Percentiles rank a stretch among this genome's conserved stretches.
These are phyloP conservation scores for Acromyrmex charruanus DNA, from an alignment of 1,140 invertebrate species.

Conservation along the genomic window DNA sequence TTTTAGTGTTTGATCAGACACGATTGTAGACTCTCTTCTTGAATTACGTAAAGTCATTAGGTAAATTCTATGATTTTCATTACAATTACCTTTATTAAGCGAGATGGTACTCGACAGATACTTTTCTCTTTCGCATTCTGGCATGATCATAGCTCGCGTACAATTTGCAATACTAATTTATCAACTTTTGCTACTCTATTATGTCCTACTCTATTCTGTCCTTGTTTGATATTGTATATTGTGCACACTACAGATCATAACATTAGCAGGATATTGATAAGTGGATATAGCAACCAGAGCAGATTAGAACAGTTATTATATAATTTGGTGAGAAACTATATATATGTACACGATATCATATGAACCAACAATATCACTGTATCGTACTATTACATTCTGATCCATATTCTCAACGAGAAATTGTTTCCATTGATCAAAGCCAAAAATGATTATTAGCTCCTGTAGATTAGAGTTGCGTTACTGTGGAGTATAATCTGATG, in stretches of 20 bases:
- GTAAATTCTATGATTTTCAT: not conserved
- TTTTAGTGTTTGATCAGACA: conserved; percentile 39
- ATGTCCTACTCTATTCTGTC: not conserved
- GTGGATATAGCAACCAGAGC: not conserved
- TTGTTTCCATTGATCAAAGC: not conserved
- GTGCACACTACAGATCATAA: not conserved
- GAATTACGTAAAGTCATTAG: not conserved
- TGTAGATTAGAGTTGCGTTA: not conserved
- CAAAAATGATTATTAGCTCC: not conserved
- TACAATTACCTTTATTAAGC: not conserved
- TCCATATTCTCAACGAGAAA: not conserved
- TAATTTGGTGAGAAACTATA: not conserved
- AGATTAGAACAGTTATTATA: not conserved
- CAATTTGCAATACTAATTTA: not conserved
- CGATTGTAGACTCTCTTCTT: not conserved
- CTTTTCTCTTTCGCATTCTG: not conserved
- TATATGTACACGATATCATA: not conserved
- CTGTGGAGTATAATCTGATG: not conserved
- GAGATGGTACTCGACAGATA: not conserved
- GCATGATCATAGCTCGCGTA: not conserved
- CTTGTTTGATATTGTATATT: not conserved
- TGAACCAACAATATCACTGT: not conserved
- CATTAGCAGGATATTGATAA: not conserved
- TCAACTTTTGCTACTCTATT: not conserved
- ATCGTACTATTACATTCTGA: not conserved